These are phyloP conservation scores for Automeris io DNA, from an alignment of 2,888 invertebrate species.

Conservation along the genomic window DNA sequence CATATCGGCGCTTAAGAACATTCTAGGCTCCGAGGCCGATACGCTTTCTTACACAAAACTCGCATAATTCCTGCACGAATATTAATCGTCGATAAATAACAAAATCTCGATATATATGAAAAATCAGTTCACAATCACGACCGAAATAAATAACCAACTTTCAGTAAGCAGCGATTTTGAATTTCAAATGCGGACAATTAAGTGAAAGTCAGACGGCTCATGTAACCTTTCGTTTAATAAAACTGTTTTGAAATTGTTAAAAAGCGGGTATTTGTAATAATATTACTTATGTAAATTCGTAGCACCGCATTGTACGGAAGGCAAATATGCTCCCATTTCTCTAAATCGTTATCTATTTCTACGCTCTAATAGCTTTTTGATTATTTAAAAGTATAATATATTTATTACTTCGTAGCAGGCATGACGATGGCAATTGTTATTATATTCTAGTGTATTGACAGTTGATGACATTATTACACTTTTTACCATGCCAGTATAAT, in stretches of 20 bases:
- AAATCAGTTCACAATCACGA: neutral
- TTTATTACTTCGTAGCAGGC: too few species aligned
- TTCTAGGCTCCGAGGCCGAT: constrained; percentile 21
- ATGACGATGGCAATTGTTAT: too few species aligned
- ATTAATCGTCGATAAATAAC: neutral
- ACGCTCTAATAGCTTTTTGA: too few species aligned
- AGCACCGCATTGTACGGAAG: too few species aligned
- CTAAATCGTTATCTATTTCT: too few species aligned
- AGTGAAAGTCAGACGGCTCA: constrained; percentile 8
- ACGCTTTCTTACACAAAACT: constrained; percentile 27
- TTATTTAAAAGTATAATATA: too few species aligned
- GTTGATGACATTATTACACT: too few species aligned
- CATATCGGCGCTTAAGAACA: constrained; percentile 25
- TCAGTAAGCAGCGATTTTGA: neutral
- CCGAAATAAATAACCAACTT: neutral
- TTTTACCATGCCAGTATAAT: too few species aligned
- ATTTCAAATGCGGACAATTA: constrained; percentile 9
- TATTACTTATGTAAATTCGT: too few species aligned
- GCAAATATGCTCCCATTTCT: too few species aligned
- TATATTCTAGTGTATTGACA: too few species aligned
- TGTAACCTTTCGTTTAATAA: neutral
- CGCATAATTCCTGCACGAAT: constrained; percentile 4
- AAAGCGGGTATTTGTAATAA: neutral
- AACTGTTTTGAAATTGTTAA: neutral
- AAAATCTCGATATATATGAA: neutral